Base-by-base conservation (phyloP, 2,797 vertebrate species). In the Periparus ater region DNA sequence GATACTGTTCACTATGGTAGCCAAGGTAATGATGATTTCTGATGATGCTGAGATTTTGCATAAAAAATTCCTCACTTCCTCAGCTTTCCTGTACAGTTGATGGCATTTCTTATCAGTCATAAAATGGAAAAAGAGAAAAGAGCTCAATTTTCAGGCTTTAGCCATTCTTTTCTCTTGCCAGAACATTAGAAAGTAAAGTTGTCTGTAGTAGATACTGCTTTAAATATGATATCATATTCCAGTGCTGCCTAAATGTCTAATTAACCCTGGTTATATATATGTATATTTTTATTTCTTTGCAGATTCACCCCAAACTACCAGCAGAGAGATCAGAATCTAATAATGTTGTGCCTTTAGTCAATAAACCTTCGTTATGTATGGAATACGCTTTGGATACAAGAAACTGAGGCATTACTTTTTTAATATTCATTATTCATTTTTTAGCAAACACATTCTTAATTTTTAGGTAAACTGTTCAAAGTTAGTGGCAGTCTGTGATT, bases 391-490 rank as follows among this genome's bases (percentile, higher is more conserved):
- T 57, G 20, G 4, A 13, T 75, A 25, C 22, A 34, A 51, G 17
- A 47, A 80, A 17, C 15, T 10, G 45, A 71, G 34, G 2, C 48
- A 36, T 80, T 57, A 6, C 9, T 44, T 79, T 74, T 27, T 27
- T 16, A 70, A 54, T 1, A 4, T 18, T 48, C 22, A 13, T 34
- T 11, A 25, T 27, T 1, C 2, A 21, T 79, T 89, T 84, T 40
- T 63, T 60, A 34, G 12, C 13, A 57, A 68, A 75, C 7, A n/a
- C 14, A 3, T 70, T 54, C 50, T 75, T 91, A 94, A 91, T 85
- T 94, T 58, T 95, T 95, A 96, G 74, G 61, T 19, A 96, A 97
- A 96, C 61, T 91, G 45, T 95, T 95, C 20, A 19, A 77, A 96
- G 85, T 87, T 79, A 92, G 91, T 90, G 66, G 51, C 67, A 71